These are phyloP conservation scores for Patella pellucida DNA, from an alignment of 2,888 invertebrate species.

Conservation along the genomic window DNA sequence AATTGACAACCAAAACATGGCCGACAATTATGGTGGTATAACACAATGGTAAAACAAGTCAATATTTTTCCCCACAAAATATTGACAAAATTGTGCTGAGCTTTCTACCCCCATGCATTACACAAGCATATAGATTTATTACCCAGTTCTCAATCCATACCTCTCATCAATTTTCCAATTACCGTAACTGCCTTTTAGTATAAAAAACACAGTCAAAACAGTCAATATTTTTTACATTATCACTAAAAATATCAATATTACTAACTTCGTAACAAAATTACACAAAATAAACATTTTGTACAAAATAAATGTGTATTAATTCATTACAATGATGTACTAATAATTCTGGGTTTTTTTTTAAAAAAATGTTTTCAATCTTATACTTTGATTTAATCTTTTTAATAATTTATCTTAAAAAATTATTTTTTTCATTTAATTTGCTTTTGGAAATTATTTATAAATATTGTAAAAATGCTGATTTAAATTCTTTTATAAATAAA, in stretches of 20 bases:
- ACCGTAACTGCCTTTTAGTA: constrained; percentile 4
- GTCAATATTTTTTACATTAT: background rate
- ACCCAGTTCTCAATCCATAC: constrained; percentile 12
- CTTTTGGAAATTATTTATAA: too few relatives aligned
- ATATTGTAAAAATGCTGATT: too few relatives aligned
- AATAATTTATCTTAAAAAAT: too few relatives aligned
- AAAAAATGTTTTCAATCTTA: too few relatives aligned
- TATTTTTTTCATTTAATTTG: too few relatives aligned
- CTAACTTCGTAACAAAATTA: background rate
- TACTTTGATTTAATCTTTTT: too few relatives aligned
- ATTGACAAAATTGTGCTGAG: constrained; percentile 44
- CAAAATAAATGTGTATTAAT: too few relatives aligned
- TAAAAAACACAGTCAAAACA: background rate
- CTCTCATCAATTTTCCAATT: constrained; percentile 10
- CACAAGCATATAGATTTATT: constrained; percentile 54
- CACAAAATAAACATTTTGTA: background rate
- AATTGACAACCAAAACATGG: constrained; percentile 48
- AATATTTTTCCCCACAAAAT: constrained; percentile 57
- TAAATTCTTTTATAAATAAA: too few relatives aligned
- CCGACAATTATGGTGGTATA: constrained; percentile 16
- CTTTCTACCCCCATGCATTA: constrained; percentile 33
- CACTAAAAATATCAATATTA: constrained; percentile 1
- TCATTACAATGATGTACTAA: too few relatives aligned
- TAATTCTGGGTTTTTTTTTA: too few relatives aligned
- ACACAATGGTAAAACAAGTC: constrained; percentile 39